Base-by-base conservation (phyloP, 1,140 invertebrate genomes). In the Hyposmocoma kahamanoa region DNA sequence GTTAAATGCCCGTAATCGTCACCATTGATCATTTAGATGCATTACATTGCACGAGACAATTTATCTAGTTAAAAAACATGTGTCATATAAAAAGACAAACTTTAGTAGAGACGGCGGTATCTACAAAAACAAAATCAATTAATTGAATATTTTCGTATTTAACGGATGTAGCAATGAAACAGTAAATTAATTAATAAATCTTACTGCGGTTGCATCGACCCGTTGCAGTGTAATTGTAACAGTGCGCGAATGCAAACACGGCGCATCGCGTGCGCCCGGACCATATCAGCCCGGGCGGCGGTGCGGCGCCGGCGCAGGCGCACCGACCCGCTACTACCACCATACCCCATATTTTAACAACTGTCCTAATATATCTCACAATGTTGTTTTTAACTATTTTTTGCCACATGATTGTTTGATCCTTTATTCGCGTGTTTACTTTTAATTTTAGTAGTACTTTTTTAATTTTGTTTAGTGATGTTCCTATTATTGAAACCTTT, bases 341-440 rank as follows among this genome's bases (percentile, higher is more conserved):
- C 67, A 65, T 74, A 81, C 79, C 81, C 79, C 72, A 82, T 85
- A 85, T 85, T 85, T 85, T 85, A 85, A 83, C 79, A 85, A 85
- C 82, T 85, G 82, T 85, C 79, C 82, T 83, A 85, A 82, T 85
- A 82, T 78, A 83, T 83, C 82, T 82, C 79, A 74, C 78, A 82
- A 83, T 83, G 79, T 85, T 85, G 70, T 85, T 83, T 84, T 85
- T 81, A 82, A 82, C 67, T 80, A 74, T 83, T 82, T n/a, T 81
- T 76, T 80, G 71, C 79, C 65, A 76, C 70, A 78, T 73, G 79
- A 72, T 69, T 75, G 72, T 83, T 85, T 78, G 70, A 67, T 72
- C 67, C 62, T 70, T 68, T 78, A 75, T 74, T 62, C 36, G 67
- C 42, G 60, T 82, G 74, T 85, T 85, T 80, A 74, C 70, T 79